Evolutionary conservation across 2,113 vertebrate genomes (phyloP).

Genomic region (Psittacara wagleri): DNA sequence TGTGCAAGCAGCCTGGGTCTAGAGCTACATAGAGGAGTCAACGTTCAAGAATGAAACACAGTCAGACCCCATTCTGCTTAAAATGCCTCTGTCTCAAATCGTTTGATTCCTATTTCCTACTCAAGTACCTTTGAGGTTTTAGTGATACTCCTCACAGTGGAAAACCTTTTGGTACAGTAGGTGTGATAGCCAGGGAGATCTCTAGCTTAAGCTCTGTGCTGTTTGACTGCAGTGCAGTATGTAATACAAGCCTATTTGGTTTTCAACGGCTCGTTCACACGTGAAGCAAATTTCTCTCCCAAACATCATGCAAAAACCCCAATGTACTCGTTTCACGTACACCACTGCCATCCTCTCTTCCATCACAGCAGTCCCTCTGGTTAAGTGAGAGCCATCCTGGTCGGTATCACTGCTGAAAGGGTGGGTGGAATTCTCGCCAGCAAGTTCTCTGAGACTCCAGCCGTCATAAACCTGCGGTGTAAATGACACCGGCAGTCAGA

Average conservation of each 20-base stretch:
- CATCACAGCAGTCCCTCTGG: neutral
- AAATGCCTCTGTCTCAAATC: neutral
- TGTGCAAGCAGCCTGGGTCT: accelerated
- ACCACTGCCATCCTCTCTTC: no score
- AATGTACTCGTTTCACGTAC: accelerated
- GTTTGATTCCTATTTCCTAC: neutral
- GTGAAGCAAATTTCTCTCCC: neutral
- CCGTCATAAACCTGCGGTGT: neutral
- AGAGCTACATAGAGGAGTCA: accelerated
- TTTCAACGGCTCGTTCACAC: neutral
- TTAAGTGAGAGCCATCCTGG: neutral
- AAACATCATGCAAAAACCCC: neutral
- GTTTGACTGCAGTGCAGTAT: no score
- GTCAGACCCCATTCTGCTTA: neutral
- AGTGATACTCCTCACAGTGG: accelerated
- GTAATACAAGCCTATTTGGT: neutral
- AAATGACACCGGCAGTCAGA: neutral
- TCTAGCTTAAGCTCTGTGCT: neutral
- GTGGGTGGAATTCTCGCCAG: accelerated
- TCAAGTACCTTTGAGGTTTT: neutral
- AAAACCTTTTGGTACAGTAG: neutral
- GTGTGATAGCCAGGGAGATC: neutral
- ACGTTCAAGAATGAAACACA: neutral
- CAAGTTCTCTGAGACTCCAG: neutral
- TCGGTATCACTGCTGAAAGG: accelerated